These are phyloP conservation scores for Hirundo rustica DNA, from an alignment of 2,797 vertebrate genomes.

Conservation along the genomic window DNA sequence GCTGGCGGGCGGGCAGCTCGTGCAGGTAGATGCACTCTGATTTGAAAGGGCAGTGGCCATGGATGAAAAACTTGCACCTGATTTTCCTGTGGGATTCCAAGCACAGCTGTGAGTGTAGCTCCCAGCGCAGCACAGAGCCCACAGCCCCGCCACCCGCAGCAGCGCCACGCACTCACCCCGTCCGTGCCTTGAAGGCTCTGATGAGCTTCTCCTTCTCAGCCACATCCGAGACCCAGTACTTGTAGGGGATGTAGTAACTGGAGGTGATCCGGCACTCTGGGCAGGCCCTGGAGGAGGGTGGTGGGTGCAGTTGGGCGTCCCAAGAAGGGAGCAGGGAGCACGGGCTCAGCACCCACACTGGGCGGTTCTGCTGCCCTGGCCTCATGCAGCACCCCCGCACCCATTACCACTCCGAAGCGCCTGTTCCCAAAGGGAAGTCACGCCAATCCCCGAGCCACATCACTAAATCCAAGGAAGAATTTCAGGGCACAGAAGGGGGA, in stretches of 20 bases:
- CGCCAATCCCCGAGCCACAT: not conserved
- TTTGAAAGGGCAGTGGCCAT: constrained; percentile 85
- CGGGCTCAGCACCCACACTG: not conserved
- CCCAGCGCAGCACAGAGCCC: rapidly evolving
- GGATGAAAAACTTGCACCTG: constrained; percentile 82
- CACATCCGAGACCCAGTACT: constrained; percentile 84
- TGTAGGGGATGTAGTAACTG: constrained; percentile 87
- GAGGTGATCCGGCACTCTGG: constrained; percentile 89
- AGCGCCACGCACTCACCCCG: constrained; percentile 67
- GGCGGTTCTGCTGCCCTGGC: not conserved
- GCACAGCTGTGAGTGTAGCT: rapidly evolving
- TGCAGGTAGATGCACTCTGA: constrained; percentile 88
- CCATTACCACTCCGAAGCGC: rapidly evolving
- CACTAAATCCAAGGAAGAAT: not conserved
- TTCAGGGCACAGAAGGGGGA: not conserved
- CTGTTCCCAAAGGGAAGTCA: not conserved
- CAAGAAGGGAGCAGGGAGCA: not conserved
- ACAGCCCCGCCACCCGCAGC: rapidly evolving
- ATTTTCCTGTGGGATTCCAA: constrained; percentile 77
- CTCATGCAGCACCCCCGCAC: not conserved
- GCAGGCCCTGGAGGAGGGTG: constrained; percentile 78
- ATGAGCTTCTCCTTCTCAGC: constrained; percentile 83
- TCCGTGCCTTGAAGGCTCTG: constrained; percentile 82
- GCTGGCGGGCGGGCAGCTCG: constrained; percentile 53
- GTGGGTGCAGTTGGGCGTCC: not conserved